Conservation (phyloP, 2,113 vertebrate species). For the Cinclus cinclus region DNA sequence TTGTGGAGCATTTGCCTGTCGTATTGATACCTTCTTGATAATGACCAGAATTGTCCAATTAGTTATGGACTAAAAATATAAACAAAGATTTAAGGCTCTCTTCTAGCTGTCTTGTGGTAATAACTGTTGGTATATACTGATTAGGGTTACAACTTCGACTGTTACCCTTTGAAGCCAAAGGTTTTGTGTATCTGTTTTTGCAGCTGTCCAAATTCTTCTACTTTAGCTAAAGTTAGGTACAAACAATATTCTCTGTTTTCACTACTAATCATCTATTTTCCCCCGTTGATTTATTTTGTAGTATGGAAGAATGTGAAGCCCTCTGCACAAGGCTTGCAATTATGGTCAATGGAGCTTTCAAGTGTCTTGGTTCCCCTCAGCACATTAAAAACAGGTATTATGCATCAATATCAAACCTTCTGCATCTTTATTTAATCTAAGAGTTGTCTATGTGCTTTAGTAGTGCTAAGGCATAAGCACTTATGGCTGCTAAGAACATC, state of each 20-base stretch:
- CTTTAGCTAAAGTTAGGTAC: background rate
- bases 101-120: background rate
- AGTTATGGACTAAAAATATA: background rate
- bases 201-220: background rate
- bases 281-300: background rate
- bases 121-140: background rate
- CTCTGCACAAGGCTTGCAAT: constrained; percentile 87
- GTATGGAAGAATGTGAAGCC: constrained; percentile 92
- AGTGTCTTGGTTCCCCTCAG: constrained; percentile 88
- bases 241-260: background rate
- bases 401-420: background rate
- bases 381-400: constrained; percentile 89
- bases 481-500: background rate
- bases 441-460: background rate
- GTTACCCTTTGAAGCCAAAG: background rate
- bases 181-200: background rate
- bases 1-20: background rate
- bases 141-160: background rate
- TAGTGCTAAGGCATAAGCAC: background rate
- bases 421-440: background rate
- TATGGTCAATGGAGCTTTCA: constrained; percentile 88
- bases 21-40: background rate
- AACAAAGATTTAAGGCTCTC: background rate
- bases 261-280: background rate
- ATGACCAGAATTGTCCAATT: background rate